Conservation (phyloP, 2,888 invertebrate species). For the Hypomecis punctinalis region DNA sequence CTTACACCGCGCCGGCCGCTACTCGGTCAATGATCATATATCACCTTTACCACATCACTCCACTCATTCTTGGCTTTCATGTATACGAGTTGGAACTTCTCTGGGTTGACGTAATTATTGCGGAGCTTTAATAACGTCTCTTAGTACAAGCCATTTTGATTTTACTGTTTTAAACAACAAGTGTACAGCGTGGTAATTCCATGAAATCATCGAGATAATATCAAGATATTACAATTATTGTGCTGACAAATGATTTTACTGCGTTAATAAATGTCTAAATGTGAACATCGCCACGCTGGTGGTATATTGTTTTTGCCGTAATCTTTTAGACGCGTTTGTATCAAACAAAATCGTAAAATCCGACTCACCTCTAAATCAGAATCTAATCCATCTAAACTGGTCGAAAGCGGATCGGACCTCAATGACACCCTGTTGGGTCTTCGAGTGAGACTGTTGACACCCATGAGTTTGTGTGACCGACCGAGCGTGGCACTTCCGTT, state of each 20-base stretch:
- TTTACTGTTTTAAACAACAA: conserved; percentile 50
- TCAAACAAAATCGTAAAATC: background rate
- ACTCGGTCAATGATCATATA: conserved; percentile 42
- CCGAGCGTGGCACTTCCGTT: conserved; percentile 66
- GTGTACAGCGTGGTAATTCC: conserved; percentile 41
- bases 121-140: conserved; percentile 50
- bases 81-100: conserved; percentile 44
- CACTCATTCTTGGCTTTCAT: conserved; percentile 48
- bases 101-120: conserved; percentile 52
- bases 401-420: conserved; percentile 63
- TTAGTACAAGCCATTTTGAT: conserved; percentile 49
- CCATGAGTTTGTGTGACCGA: conserved; percentile 77
- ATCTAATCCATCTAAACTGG: conserved; percentile 86
- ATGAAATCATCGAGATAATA: conserved; percentile 47
- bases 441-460: conserved; percentile 71
- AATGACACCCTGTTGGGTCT: conserved; percentile 67
- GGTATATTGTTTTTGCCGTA: conserved; percentile 1
- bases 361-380: conserved; percentile 84
- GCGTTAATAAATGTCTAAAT: conserved; percentile 7
- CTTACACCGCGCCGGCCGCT: conserved; percentile 42
- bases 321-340: background rate
- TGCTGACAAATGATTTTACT: conserved; percentile 16
- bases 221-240: conserved; percentile 34
- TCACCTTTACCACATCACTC: conserved; percentile 39
- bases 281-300: background rate